phyloP scores from a whole-genome alignment of 1,140 invertebrate genomes.

The Patella vulgata region DNA sequence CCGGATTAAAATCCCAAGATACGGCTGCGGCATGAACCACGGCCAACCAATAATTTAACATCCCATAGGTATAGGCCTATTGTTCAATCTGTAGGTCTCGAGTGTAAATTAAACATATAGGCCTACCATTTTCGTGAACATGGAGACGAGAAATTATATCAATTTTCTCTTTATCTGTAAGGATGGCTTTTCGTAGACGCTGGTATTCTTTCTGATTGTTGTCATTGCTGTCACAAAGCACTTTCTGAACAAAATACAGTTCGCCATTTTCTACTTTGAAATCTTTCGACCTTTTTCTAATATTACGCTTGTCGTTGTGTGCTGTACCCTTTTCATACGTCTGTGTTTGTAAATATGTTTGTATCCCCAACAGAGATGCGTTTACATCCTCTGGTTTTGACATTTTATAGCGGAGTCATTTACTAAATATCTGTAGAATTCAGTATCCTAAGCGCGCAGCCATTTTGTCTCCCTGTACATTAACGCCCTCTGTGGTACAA shows the following conservation, averaged over 20 bases:
- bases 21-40: too few relatives aligned
- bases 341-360: conserved; percentile 16
- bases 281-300: conserved; percentile 24
- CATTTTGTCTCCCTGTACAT: too few relatives aligned
- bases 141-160: conserved; percentile 9
- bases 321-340: conserved; percentile 15
- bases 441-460: too few relatives aligned
- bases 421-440: too few relatives aligned
- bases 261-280: conserved; percentile 12
- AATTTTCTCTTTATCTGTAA: conserved; percentile 12
- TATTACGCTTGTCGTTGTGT: conserved; percentile 12
- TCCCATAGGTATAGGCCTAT: too few relatives aligned
- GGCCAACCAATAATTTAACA: too few relatives aligned
- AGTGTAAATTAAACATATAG: conserved; percentile 8
- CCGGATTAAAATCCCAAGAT: too few relatives aligned
- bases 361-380: background rate
- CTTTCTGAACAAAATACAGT: conserved; percentile 8
- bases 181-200: conserved; percentile 4
- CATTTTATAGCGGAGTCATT: too few relatives aligned
- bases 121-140: conserved; percentile 17
- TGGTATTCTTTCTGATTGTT: background rate
- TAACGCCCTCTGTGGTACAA: too few relatives aligned
- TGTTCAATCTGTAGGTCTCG: background rate
- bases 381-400: too few relatives aligned
- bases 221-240: too few relatives aligned